Conservation (phyloP, 2,888 invertebrate genomes). For the Sacculina carcini region DNA sequence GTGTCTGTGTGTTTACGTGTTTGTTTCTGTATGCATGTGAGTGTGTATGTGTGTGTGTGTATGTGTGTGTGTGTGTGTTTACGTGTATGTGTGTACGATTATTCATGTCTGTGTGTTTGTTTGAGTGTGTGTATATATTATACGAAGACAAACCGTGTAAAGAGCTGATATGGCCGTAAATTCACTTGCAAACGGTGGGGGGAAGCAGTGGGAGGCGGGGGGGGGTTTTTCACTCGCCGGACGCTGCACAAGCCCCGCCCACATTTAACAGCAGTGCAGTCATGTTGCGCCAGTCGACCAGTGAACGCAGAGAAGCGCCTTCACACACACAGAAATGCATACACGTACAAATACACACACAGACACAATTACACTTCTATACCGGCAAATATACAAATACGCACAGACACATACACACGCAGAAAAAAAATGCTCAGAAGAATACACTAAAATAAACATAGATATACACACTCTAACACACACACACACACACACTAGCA, state of each 20-base stretch:
- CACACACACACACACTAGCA: not conserved
- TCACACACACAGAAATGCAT: not conserved
- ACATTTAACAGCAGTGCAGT: slow-evolving; percentile 2
- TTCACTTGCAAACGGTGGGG: no score
- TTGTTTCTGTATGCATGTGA: not conserved
- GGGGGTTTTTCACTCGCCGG: no score
- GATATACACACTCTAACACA: not conserved
- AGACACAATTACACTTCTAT: not conserved
- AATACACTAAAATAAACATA: not conserved
- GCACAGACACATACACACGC: not conserved
- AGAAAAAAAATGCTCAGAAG: not conserved
- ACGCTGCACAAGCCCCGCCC: no score
- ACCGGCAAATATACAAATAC: not conserved
- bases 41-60: not conserved
- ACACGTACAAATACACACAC: not conserved
- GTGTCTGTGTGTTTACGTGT: no score
- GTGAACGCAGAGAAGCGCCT: not conserved
- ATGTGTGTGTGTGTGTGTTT: not conserved
- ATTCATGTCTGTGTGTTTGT: not conserved
- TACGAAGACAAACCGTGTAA: slow-evolving; percentile 11
- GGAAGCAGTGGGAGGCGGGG: slow-evolving; percentile 11
- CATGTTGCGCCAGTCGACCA: slow-evolving; percentile 4
- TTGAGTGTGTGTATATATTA: not conserved
- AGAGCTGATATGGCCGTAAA: no score
- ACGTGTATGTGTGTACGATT: not conserved